Percentiles rank a stretch among this genome's conserved stretches.
These are phyloP conservation scores for Mechanitis mazaeus DNA, from an alignment of 2,888 invertebrate genomes.

Conservation along the genomic window DNA sequence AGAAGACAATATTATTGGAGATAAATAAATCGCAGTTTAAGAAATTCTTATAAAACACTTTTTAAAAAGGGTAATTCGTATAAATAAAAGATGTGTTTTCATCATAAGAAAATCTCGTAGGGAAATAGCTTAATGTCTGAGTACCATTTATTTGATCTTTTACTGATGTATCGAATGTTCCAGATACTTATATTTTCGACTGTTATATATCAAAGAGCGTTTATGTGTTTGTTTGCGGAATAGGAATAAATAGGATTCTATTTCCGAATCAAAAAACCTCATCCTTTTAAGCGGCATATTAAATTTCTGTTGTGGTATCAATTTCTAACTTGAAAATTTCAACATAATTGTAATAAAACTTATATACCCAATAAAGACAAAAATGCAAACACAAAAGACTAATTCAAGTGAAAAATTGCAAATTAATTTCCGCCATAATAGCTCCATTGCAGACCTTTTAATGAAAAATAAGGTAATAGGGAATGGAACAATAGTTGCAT, in stretches of 20 bases:
- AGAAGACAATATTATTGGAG: neutral
- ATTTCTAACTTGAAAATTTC: too few species aligned
- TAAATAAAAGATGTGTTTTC: too few species aligned
- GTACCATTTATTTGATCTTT: slow-evolving; percentile 1
- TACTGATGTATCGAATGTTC: slow-evolving; percentile 3
- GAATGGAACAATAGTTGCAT: slow-evolving; percentile 19
- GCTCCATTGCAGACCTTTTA: slow-evolving; percentile 18
- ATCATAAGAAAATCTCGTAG: neutral
- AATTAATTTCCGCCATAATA: slow-evolving; percentile 22
- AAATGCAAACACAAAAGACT: neutral
- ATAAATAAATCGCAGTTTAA: too few species aligned
- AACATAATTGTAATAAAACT: neutral
- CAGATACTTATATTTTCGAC: slow-evolving; percentile 1
- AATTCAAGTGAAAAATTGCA: slow-evolving; percentile 18
- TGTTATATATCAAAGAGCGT: neutral
- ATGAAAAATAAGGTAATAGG: slow-evolving; percentile 27
- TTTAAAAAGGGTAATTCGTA: too few species aligned
- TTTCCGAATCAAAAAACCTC: neutral
- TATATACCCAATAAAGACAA: neutral
- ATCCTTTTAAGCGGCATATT: neutral
- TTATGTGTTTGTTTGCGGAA: neutral
- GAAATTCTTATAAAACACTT: too few species aligned
- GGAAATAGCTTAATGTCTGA: neutral
- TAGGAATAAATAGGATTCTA: neutral
- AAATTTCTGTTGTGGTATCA: neutral